Evolutionary conservation across 2,797 vertebrate genomes (phyloP), one percentile per base, ranked within the genome.

Genomic region (Benthosema pterotum): DNA sequence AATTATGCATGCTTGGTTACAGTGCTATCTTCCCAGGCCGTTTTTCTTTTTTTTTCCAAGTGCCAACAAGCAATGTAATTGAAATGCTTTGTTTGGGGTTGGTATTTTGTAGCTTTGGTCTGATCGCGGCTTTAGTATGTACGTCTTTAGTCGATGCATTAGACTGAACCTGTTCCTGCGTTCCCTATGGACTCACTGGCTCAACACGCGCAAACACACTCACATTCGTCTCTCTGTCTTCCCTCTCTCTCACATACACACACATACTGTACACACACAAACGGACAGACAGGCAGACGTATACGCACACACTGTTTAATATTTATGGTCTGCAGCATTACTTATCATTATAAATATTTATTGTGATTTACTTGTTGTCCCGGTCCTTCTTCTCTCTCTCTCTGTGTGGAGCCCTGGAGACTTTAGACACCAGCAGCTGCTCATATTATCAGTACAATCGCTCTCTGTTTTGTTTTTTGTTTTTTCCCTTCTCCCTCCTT

Each of bases 321-420:
- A 91, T 90, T 90, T 85, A 89, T 91, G 82, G 70, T 68, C 52
- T 74, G 78, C 72, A 72, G 80, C 81, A 74, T 85, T 90, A 87
- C 87, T 91, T 88, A 88, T 91, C 76, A 87, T 89, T 86, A 89
- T 91, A 90, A 92, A 91, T 92, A 92, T 93, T 92, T 92, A 92
- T 91, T 87, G 83, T 89, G 86, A 91, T 93, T 92, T 91, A 89
- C 80, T 88, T 80, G 83, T 82, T 83, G 80, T 88, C 82, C 78
- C 56, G 65, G 68, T 77, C 57, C 69, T 65, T 73, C 67, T 84
- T 74, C 59, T 52, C 62, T 43, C 32, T 65, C 49, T 62, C 65
- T 67, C 68, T 71, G 63, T 50, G 11, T 46, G 28, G 57, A 59
- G 8, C 87, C 83, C 82, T 42, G 57, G 86, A 85, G 89, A 83